Percentiles rank a stretch among this genome's conserved stretches.
Evolutionary conservation across 1,140 invertebrate genomes (phyloP).

Genomic region (Scaptomyza hsui): DNA sequence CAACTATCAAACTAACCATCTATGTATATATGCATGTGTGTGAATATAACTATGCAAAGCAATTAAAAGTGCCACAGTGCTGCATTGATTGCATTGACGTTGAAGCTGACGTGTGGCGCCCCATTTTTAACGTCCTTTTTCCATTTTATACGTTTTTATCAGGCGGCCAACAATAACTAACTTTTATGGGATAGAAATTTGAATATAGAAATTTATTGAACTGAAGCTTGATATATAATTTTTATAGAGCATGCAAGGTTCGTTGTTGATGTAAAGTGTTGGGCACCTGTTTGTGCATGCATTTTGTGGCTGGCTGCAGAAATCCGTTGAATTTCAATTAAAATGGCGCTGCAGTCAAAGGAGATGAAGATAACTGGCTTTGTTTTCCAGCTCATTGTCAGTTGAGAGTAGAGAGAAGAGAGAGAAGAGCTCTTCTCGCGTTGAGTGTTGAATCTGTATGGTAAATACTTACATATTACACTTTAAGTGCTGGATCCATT

Average conservation of each 20-base stretch:
- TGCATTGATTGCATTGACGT: slow-evolving; percentile 34
- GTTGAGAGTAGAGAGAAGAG: not conserved
- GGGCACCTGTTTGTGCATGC: slow-evolving; percentile 14
- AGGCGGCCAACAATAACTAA: no score
- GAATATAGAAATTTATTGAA: not conserved
- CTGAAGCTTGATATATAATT: not conserved
- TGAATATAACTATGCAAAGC: slow-evolving; percentile 46
- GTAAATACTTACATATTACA: not conserved
- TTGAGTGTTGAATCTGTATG: not conserved
- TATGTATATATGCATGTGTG: not conserved
- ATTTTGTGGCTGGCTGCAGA: slow-evolving; percentile 31
- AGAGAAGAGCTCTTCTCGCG: not conserved
- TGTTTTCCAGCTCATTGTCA: slow-evolving; percentile 39
- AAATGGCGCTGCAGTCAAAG: slow-evolving; percentile 31
- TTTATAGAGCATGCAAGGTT: slow-evolving; percentile 9
- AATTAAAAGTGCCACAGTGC: slow-evolving; percentile 54
- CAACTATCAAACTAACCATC: slow-evolving; percentile 17
- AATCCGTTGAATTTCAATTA: slow-evolving; percentile 62
- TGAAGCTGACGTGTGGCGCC: slow-evolving; percentile 6
- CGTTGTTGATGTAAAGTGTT: not conserved
- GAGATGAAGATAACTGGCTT: slow-evolving; percentile 51
- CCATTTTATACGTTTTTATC: no score
- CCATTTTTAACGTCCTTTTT: slow-evolving; percentile 33
- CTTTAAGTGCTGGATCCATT: not conserved
- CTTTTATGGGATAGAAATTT: not conserved